Conservation (phyloP, 2,113 vertebrate species). For the Gnathonemus longibarbis region DNA sequence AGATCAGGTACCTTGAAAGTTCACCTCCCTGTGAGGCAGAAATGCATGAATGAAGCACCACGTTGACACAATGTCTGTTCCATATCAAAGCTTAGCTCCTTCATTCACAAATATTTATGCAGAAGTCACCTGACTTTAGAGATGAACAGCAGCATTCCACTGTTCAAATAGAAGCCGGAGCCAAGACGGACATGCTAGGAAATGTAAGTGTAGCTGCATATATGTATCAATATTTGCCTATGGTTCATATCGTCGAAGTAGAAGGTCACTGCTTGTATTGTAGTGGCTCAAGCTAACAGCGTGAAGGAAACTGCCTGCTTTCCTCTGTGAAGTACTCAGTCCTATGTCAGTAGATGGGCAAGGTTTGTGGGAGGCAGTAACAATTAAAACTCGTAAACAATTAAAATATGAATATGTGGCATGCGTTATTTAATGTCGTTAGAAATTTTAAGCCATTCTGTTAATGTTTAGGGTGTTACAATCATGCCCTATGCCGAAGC, state of each 20-base stretch:
- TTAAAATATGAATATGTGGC: neutral
- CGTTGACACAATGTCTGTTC: neutral
- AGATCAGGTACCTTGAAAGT: no score
- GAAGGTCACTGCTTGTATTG: conserved; percentile 7
- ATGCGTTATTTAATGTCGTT: neutral
- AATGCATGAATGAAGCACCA: conserved; percentile 26
- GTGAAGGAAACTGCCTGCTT: conserved; percentile 16
- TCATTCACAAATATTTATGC: conserved; percentile 36
- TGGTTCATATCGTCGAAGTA: conserved; percentile 12
- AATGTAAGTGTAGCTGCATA: neutral
- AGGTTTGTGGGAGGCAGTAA: neutral
- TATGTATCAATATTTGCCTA: conserved; percentile 18
- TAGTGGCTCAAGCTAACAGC: conserved; percentile 25
- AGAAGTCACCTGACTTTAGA: conserved; percentile 21
- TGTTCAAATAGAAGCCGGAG: conserved; percentile 15
- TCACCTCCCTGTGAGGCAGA: neutral
- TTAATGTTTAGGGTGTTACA: neutral
- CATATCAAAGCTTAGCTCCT: conserved; percentile 18
- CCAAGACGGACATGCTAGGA: neutral
- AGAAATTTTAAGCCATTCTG: neutral
- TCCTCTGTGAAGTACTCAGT: conserved; percentile 8
- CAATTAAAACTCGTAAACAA: neutral
- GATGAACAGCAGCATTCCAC: neutral
- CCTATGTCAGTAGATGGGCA: neutral
- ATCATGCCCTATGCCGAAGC: neutral